Conservation (phyloP, 2,888 invertebrate genomes). For the Hydrotaea diabolus region DNA sequence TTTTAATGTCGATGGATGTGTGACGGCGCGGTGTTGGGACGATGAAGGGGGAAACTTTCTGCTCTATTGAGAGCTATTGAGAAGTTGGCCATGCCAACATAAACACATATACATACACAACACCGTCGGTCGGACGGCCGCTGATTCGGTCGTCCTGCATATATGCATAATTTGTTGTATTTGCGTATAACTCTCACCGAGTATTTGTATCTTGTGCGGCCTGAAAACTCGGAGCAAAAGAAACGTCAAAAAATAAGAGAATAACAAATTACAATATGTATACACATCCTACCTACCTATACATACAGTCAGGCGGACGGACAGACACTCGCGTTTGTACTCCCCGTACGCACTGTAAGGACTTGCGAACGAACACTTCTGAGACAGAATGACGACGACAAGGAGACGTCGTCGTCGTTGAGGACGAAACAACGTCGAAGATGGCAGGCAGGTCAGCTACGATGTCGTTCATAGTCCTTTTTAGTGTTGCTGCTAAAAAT, state of each 20-base stretch:
- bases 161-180: slow-evolving; percentile 18
- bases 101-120: slow-evolving; percentile 9
- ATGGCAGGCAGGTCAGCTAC: slow-evolving; percentile 8
- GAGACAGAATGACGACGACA: slow-evolving; percentile 16
- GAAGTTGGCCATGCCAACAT: slow-evolving; percentile 18
- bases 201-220: neutral
- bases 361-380: slow-evolving; percentile 5
- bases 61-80: slow-evolving; percentile 60
- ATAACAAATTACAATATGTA: slow-evolving; percentile 23
- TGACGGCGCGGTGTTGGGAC: too few relatives aligned
- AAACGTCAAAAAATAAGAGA: slow-evolving; percentile 32
- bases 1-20: neutral
- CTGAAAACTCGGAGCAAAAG: slow-evolving; percentile 9
- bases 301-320: neutral
- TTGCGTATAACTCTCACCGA: slow-evolving; percentile 12
- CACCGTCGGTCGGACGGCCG: neutral
- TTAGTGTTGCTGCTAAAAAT: slow-evolving; percentile 29
- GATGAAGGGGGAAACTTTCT: neutral
- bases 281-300: neutral
- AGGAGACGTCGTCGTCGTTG: neutral
- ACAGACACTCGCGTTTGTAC: too few relatives aligned
- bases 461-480: slow-evolving; percentile 32
- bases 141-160: neutral
- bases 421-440: slow-evolving; percentile 42
- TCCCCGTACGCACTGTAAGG: slow-evolving; percentile 10